Base-by-base conservation (phyloP, 2,113 vertebrate species). In the Grantiella picta region DNA sequence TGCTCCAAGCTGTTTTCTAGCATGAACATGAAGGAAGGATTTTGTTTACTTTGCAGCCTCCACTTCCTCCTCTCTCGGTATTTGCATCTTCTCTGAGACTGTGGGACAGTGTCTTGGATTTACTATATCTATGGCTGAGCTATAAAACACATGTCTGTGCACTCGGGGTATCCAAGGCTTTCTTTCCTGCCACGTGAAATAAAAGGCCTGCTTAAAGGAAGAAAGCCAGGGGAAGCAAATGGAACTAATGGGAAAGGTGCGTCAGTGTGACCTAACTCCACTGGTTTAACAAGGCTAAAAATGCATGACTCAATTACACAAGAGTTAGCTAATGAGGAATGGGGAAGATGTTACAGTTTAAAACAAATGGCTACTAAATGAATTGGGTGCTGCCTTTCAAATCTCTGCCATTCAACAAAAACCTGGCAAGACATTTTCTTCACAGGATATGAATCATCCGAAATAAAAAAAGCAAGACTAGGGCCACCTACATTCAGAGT, bases 401-500 rank as follows among this genome's bases (percentile, higher is more conserved):
- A 98, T 96, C 97, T 93, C 94, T 94, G 85, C 97, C 49, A 66
- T 92, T 96, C 94, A 98, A 98, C 97, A 98, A 98, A 98, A 97
- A 97, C 97, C 96, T 98, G 97, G 98, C 97, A 98, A 97, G 97
- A 89, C 95, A 96, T 97, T 98, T 97, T 98, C 97, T 98, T 97
- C 97, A 96, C 97, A 98, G 97, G 97, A 97, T 97, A 98, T 98
- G 98, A 98, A 98, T 98, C 98, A 98, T 96, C 94, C 38, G 9
- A 89, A 97, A 97, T 97, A 95, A 98, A 97, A 98, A 98, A 97
- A 96, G 90, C 87, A 92, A 95, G 96, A 97, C 95, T 94, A 96
- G 94, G 98, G 98, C 98, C 98, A 98, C 98, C 98, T 98, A 98
- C 98, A 96, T 96, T 98, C 98, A 98, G 97, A 97, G 98, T 98